phyloP scores from a whole-genome alignment of 1,140 invertebrate species.

The Calliphora vicina region DNA sequence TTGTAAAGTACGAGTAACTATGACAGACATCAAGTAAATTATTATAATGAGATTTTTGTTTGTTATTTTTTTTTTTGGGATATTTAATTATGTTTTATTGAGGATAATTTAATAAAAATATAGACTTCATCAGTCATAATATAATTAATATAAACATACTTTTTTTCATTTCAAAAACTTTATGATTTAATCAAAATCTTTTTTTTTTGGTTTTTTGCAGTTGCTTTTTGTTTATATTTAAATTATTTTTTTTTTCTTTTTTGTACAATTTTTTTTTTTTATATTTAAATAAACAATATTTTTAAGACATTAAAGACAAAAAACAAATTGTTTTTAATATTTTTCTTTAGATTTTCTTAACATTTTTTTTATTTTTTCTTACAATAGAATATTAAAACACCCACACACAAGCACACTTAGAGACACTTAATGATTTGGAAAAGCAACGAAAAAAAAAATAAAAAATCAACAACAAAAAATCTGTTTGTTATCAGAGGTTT shows the following conservation, averaged over 20 bases:
- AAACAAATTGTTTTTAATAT: too few relatives aligned
- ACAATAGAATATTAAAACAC: neutral
- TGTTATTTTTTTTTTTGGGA: too few relatives aligned
- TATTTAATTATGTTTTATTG: neutral
- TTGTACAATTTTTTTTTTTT: neutral
- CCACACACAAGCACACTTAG: neutral
- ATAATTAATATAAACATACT: neutral
- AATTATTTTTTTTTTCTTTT: conserved; percentile 24
- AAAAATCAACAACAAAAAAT: neutral
- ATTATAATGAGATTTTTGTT: too few relatives aligned
- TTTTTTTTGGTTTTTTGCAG: neutral
- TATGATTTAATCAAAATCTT: neutral
- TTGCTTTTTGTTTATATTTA: neutral
- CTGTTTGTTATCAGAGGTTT: too few relatives aligned
- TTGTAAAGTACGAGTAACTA: too few relatives aligned
- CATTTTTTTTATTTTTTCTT: too few relatives aligned
- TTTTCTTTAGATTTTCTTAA: too few relatives aligned
- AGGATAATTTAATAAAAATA: neutral
- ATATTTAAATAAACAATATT: neutral
- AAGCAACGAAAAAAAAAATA: too few relatives aligned
- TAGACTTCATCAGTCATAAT: neutral
- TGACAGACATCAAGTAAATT: too few relatives aligned
- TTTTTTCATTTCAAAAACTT: neutral
- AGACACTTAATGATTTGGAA: conserved; percentile 1
- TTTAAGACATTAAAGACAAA: too few relatives aligned